Base-by-base conservation (phyloP, 1,140 invertebrate genomes). In the Achroia grisella region DNA sequence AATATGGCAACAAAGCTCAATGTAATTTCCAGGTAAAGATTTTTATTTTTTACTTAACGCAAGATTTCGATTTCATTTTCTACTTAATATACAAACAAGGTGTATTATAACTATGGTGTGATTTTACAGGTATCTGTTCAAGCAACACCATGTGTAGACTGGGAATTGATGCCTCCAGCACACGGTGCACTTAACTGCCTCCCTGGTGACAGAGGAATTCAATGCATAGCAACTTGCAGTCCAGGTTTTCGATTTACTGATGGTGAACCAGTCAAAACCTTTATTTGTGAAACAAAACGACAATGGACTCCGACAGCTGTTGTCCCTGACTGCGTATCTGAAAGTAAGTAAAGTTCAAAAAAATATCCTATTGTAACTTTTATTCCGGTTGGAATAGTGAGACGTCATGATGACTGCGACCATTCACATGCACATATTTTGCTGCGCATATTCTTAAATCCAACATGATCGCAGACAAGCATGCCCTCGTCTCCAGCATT, bases 201-300 rank as follows among this genome's bases (percentile, higher is more conserved):
- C 9, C 91, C 93, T 13, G 90, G 91, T 9, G 94, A 95, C 44
- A 90, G 90, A 64, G 94, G 94, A 47, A 88, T 95, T 23, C 92
- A 96, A 44, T 98, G 97, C 71, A 92, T 95, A 39, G 95, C 96
- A 6, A 95, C 95, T 8, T 98, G 97, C 78, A 94, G 94, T 57
- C 89, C 91, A n/a, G 96, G 96, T 6, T 98, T 89, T 69, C 89
- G 95, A 67, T 98, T 98, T 67, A 97, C 96, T 0, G 96, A 98
- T 71, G 95, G 95, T 14, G 92, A 94, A 63, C 90, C 92, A 9
- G 89, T 92, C 0, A 97, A 97, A 76, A 93, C 92, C 5, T 98
- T 96, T 70, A 89, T 90, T 11, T 98, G 96, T 71, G 91, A 93
- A 64, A 88, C 89, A 0, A 92, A 92, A 44, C 90, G 91, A 43